These are phyloP conservation scores for Neotoma lepida DNA, from an alignment of 2,113 vertebrate species.

Conservation along the genomic window DNA sequence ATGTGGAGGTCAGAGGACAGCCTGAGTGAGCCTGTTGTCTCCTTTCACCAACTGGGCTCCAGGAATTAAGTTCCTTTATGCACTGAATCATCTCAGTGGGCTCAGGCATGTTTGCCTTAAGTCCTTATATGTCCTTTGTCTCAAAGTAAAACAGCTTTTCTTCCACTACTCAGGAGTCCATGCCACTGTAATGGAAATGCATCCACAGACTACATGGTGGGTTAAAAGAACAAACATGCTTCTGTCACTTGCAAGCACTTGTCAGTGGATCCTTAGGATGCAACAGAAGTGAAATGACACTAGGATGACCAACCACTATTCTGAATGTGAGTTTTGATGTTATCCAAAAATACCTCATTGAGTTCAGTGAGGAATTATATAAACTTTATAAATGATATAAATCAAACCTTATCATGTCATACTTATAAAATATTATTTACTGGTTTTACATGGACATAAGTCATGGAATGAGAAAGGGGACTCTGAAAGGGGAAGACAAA, in stretches of 20 bases:
- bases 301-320: not conserved
- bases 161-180: not conserved
- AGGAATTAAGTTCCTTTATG: not conserved
- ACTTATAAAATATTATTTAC: conserved; percentile 9
- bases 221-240: conserved; percentile 21
- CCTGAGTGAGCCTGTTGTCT: not conserved
- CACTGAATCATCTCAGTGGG: not conserved
- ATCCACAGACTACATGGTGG: not conserved
- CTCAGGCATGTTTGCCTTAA: not conserved
- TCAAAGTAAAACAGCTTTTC: not conserved
- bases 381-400: conserved; percentile 6
- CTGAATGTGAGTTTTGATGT: conserved; percentile 36
- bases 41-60: not conserved
- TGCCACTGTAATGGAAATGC: not conserved
- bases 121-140: not conserved
- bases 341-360: conserved; percentile 16
- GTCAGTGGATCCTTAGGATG: conserved; percentile 31
- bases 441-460: not conserved
- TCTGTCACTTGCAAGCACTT: not conserved
- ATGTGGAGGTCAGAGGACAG: not conserved
- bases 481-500: not conserved
- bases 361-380: conserved; percentile 46
- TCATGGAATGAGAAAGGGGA: not conserved
- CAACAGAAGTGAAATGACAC: not conserved
- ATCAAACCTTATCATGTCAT: not conserved